Evolutionary conservation across 2,797 vertebrate genomes (phyloP), one percentile per base, ranked within the genome.

Genomic region (Enteromius trimaculatus): DNA sequence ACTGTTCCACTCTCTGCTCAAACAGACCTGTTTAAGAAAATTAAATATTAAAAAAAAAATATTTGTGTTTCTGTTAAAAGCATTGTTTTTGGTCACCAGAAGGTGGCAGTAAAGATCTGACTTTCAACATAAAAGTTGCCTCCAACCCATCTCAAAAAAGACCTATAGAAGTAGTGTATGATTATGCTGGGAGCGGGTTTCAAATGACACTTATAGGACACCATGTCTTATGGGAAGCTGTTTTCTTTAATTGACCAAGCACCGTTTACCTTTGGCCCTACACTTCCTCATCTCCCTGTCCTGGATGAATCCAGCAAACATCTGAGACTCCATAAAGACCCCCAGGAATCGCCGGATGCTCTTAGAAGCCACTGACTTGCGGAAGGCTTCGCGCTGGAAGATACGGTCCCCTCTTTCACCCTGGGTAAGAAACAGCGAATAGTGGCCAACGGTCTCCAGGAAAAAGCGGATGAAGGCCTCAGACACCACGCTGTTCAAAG

Each of bases 251-350:
- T 9, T 23, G 17, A 70, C 26, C 64, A 23, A 72, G 23, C 68
- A 66, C 13, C 47, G 62, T 81, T 44, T 93, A 99, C 98, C 98
- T 96, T 98, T 99, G n/a, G 97, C 97, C 66, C 98, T 92, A 88
- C 96, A 97, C 89, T 99, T 99, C 82, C 98, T 94, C 86, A 99
- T 94, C 92, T 99, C 98, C 58, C 97, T 94, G 92, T 99, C 98
- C 93, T 99, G 98, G 91, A 99, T 98, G 92, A 99, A 99, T 39
- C 98, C 98, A 13, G 98, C 95, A 69, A 99, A 99, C 98, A 99
- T 99, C 93, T 99, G 98, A 68, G 98, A 98, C 92, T 99, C 97
- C 98, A 99, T 99, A 92, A 99, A 99, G 89, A 99, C 98, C 37
- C 98, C 97, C 86, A 99, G 93, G 92, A 99, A 99, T 86, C 97